Evolutionary conservation across 2,797 vertebrate genomes (phyloP).

Genomic region (Eulemur coronatus): DNA sequence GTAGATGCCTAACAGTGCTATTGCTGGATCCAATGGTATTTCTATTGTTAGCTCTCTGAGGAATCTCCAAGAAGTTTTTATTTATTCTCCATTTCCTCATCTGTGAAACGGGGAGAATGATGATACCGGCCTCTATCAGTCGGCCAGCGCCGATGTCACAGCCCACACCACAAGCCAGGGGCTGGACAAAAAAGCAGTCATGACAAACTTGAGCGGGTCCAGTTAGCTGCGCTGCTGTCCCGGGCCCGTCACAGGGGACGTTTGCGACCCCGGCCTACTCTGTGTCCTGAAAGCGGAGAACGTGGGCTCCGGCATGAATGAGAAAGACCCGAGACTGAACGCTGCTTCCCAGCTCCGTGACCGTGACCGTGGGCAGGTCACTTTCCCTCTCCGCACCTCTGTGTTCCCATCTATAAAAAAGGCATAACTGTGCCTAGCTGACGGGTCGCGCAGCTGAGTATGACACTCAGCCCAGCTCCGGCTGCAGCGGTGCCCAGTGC

Average conservation of each 20-base stretch:
- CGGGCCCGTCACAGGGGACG: background rate
- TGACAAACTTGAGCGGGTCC: background rate
- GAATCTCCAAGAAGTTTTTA: background rate
- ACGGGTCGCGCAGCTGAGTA: background rate
- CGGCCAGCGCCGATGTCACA: background rate
- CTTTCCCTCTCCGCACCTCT: background rate
- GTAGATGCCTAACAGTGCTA: no score
- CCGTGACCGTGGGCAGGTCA: background rate
- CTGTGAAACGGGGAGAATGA: background rate
- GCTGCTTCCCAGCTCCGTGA: background rate
- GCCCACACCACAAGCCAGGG: background rate
- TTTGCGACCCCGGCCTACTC: background rate
- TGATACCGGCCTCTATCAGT: accelerated
- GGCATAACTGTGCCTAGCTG: background rate
- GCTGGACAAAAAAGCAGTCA: background rate
- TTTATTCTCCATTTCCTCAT: background rate
- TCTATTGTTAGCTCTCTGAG: no score
- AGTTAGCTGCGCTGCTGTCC: background rate
- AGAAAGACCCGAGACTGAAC: background rate
- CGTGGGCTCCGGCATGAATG: background rate
- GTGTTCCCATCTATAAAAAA: background rate
- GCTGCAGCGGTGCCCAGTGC: background rate
- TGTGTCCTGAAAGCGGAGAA: background rate
- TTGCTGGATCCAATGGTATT: no score
- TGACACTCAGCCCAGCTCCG: accelerated